Base-by-base conservation (phyloP, 1,140 invertebrate species). In the Dendroctonus ponderosae region DNA sequence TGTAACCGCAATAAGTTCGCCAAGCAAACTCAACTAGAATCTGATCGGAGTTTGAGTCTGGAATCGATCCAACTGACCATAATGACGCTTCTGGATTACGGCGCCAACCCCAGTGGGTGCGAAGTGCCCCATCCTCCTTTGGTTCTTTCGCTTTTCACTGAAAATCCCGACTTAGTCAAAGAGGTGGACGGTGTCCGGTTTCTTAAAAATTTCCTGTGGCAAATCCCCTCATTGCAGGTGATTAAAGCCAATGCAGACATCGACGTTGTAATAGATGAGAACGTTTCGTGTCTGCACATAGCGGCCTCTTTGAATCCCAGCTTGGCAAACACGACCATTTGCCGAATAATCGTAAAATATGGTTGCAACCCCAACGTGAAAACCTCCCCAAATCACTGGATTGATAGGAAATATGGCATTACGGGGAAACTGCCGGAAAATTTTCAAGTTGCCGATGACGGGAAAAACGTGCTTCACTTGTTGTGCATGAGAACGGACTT, bases 61-160 rank as follows among this genome's bases (percentile, higher is more conserved):
- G 51, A 66, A 59, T 6, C 15, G 12, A 59, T 14, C 7, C 46
- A 66, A 11, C 37, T 59, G 7, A 82, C 81, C 0, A 80, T 83
- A 60, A 62, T 72, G 3, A 76, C 79, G 60, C 66, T 84, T 40
- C 65, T 84, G 43, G 54, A 70, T 11, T 74, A 78, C 63, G 82
- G 81, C 8, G 79, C 81, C 6, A 70, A 82, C 72, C 81, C 82
- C 2, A 79, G 75, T 49, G 64, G 76, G 44, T 74, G 80, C 4
- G 68, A 72, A 52, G 79, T 79, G 69, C 82, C 82, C 11, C 75
- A 82, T n/a, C 76, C 80, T 12, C 73, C 79, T 0, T 46, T 84
- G 8, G 72, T 80, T 2, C 72, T 82, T 39, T 79, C 81, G 5
- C 70, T 80, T 15, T 73, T 75, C 46, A 75, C 78, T 2, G 78